Conservation (phyloP, 1,140 invertebrate genomes). For the Brachystomella parvula region DNA sequence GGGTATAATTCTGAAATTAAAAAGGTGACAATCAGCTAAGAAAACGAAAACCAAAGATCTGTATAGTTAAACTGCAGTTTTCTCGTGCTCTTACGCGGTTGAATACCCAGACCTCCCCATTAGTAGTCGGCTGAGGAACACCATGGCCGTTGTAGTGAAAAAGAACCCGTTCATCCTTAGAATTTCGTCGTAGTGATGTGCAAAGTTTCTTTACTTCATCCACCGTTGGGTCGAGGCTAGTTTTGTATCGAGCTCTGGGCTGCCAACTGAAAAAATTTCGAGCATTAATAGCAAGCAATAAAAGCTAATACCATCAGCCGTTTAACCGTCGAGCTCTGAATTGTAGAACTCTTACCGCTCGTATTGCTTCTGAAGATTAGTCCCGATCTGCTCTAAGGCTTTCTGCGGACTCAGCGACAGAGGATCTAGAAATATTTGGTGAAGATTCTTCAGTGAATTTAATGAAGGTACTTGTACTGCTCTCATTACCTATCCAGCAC, state of each 20-base stretch:
- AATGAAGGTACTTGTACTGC: background rate
- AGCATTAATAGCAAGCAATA: background rate
- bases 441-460: background rate
- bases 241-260: conserved; percentile 90
- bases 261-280: conserved; percentile 63
- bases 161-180: conserved; percentile 95
- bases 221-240: conserved; percentile 90
- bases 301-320: background rate
- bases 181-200: conserved; percentile 86
- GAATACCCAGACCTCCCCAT: conserved; percentile 99
- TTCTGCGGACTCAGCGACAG: conserved; percentile 80
- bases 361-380: conserved; percentile 89
- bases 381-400: conserved; percentile 85
- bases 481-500: conserved; percentile 84
- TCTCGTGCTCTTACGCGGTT: conserved; percentile 86
- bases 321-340: too few relatives aligned
- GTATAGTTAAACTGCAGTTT: background rate
- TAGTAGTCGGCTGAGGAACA: conserved; percentile 92
- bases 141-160: conserved; percentile 99
- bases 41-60: background rate
- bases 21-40: too few relatives aligned
- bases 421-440: conserved; percentile 55
- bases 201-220: conserved; percentile 98
- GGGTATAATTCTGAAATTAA: conserved; percentile 75
- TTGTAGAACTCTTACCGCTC: conserved; percentile 64